Conservation (phyloP, 2,797 vertebrate species). For the Carcharodon carcharias region DNA sequence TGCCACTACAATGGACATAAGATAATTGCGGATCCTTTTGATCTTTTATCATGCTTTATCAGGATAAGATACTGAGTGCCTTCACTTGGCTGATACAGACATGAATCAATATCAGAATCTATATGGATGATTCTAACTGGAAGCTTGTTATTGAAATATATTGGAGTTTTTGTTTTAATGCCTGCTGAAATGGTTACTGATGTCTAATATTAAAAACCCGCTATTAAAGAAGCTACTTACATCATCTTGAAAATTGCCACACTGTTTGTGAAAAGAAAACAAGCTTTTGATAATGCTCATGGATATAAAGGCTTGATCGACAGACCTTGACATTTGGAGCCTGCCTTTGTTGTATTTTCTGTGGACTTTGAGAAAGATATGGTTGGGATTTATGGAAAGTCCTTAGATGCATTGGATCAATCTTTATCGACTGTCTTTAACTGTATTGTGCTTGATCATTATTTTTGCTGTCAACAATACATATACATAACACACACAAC, state of each 20-base stretch:
- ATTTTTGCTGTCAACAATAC: neutral
- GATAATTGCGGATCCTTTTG: neutral
- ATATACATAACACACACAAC: neutral
- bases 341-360: slow-evolving; percentile 12
- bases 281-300: neutral
- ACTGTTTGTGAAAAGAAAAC: neutral
- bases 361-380: neutral
- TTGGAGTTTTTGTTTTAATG: neutral
- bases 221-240: neutral
- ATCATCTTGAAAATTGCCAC: neutral
- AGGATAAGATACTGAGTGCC: neutral
- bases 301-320: neutral
- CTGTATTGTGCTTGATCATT: neutral
- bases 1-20: neutral
- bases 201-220: neutral
- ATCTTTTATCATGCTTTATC: neutral
- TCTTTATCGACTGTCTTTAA: neutral
- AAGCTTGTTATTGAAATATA: neutral
- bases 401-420: neutral
- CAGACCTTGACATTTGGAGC: slow-evolving; percentile 26
- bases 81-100: neutral
- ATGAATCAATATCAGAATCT: neutral
- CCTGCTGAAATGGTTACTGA: neutral
- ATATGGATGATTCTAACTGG: neutral
- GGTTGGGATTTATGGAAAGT: neutral